A percentile compares a stretch with the other conserved stretches of the same genome.
Conservation (phyloP, 2,113 vertebrate species). For the Gymnogyps californianus region DNA sequence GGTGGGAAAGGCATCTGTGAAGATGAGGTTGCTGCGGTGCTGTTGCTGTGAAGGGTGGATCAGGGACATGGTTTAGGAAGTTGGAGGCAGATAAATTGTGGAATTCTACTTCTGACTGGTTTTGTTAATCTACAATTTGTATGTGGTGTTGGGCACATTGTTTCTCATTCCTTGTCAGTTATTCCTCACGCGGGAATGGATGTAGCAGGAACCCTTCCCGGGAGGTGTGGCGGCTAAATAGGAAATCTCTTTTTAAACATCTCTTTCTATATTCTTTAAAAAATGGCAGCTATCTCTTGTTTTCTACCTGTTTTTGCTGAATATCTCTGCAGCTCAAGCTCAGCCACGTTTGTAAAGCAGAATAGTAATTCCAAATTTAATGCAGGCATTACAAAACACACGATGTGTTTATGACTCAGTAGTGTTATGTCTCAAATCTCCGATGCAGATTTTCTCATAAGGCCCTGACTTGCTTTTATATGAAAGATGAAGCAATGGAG, state of each 20-base stretch:
- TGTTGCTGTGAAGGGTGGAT: neutral
- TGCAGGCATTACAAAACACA: neutral
- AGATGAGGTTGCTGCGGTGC: neutral
- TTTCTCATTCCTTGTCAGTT: neutral
- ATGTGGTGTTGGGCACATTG: neutral
- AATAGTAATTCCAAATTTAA: neutral
- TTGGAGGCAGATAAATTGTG: neutral
- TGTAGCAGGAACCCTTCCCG: neutral
- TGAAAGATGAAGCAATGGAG: neutral
- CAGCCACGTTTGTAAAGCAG: neutral
- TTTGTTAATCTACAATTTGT: neutral
- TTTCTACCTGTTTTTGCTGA: neutral
- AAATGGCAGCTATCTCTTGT: neutral
- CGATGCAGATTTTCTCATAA: neutral
- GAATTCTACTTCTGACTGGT: neutral
- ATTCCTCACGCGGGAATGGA: neutral
- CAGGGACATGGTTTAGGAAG: neutral
- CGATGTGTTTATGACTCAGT: neutral
- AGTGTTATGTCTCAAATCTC: rapidly evolving
- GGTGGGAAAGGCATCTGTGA: neutral
- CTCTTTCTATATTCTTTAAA: neutral
- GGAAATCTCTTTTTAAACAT: neutral
- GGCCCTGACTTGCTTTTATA: neutral
- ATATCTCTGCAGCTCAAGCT: neutral
- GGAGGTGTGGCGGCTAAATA: neutral